Base-by-base conservation (phyloP, 2,888 invertebrate genomes). In the Linyphia triangularis region DNA sequence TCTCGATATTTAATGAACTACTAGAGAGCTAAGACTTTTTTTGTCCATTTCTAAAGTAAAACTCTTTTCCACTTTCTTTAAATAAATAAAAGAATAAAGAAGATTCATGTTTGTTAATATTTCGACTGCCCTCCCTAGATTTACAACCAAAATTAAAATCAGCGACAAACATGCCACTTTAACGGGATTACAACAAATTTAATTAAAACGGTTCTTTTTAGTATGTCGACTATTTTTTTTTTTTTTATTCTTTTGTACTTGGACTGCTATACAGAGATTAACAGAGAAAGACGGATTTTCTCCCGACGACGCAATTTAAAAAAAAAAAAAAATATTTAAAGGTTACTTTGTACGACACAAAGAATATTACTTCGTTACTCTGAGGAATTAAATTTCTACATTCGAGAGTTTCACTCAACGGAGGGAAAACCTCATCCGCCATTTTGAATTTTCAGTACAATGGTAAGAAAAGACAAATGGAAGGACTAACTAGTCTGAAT, bases 321-420 rank as follows among this genome's bases (percentile, higher is more conserved):
- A 51, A 9, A 13, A 51, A 51, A 51, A 9, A n/a, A 51, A 51
- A 13, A 51, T 13, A 67, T 16, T 63, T 63, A 63, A 63, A 63
- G 26, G 13, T 33, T 30, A 33, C 19, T 67, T 67, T 43, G 59
- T 13, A 22, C 6, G 37, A 26, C 40, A 9, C 40, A 22, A 61
- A 40, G 61, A 77, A 77, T 61, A 77, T 77, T 75, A 61, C 75
- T 75, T 75, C 33, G 59, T 75, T 63, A 61, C 77, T 63, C n/a
- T n/a, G 16, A 19, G 63, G 37, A 40, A 77, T 61, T 73, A 33
- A 28, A 73, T 73, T 59, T 63, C 75, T 37, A 33, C 30, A 57
- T 57, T 33, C 59, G 57, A 75, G 59, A 33, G 59, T 75, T 24
- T 75, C 33, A 59, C 19, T 75, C 59, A 10, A 59, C 30, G 59